Evolutionary conservation across 2,113 vertebrate species (phyloP).

Genomic region (Eurystomus gularis): DNA sequence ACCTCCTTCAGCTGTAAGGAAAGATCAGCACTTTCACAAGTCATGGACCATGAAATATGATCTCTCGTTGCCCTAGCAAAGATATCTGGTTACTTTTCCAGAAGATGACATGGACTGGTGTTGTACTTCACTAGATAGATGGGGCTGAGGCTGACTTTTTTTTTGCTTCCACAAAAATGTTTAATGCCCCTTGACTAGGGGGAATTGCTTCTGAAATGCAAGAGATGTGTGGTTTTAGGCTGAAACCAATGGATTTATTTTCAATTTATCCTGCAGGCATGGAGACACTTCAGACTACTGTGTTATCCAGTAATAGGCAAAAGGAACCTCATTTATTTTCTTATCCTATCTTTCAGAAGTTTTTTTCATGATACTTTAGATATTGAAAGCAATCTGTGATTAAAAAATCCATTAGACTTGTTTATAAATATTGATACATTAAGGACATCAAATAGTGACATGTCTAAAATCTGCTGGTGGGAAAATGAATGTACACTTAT

Average conservation of each 20-base stretch:
- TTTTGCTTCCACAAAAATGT: background rate
- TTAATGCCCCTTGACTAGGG: background rate
- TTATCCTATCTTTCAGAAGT: background rate
- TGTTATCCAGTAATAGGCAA: background rate
- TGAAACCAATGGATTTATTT: slow-evolving; percentile 51
- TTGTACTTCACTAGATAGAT: background rate
- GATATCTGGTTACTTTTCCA: background rate
- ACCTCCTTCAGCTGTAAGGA: background rate
- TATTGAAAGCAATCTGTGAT: background rate
- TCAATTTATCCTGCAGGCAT: background rate
- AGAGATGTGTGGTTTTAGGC: background rate
- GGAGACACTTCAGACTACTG: background rate
- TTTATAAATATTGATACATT: background rate
- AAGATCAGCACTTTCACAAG: background rate
- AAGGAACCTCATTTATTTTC: background rate
- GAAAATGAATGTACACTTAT: background rate
- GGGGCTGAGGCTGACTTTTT: background rate
- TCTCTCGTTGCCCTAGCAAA: background rate
- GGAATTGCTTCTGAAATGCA: background rate
- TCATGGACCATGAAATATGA: background rate
- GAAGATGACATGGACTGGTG: background rate
- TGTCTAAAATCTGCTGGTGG: background rate
- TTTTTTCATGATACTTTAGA: background rate
- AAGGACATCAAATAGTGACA: background rate
- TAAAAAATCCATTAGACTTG: background rate